Percentiles rank a stretch among this genome's conserved stretches.
phyloP scores from a whole-genome alignment of 2,113 vertebrate genomes.

The Synodontis membranacea region DNA sequence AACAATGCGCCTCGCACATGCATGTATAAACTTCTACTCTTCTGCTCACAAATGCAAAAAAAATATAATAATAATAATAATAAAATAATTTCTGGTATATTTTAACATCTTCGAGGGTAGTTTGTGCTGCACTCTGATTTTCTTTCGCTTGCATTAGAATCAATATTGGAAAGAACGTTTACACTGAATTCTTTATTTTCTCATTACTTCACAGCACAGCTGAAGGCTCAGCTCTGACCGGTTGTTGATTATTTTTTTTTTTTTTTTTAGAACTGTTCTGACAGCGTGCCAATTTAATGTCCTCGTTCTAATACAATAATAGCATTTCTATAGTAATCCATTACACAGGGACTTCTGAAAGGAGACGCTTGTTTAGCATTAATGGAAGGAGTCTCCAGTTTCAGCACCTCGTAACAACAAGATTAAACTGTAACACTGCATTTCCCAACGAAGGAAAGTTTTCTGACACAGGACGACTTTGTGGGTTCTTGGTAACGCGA shows the following conservation, averaged over 20 bases:
- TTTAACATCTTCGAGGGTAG: constrained; percentile 1
- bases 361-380: background rate
- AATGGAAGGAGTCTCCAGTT: background rate
- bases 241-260: background rate
- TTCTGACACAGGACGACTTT: background rate
- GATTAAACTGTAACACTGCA: background rate
- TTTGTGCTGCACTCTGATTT: background rate
- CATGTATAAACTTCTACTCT: constrained; percentile 20
- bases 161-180: background rate
- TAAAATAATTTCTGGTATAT: constrained; percentile 7
- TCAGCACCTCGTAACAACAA: background rate
- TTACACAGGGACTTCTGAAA: background rate
- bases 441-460: background rate
- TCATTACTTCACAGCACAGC: background rate
- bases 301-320: background rate
- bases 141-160: background rate
- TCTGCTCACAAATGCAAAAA: background rate
- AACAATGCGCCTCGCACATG: background rate
- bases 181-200: background rate
- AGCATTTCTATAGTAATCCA: background rate
- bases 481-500: background rate
- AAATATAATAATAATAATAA: background rate
- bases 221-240: background rate
- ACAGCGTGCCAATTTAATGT: background rate
- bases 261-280: background rate